Conservation (phyloP, 2,113 vertebrate genomes). For the Ibidorhyncha struthersii region DNA sequence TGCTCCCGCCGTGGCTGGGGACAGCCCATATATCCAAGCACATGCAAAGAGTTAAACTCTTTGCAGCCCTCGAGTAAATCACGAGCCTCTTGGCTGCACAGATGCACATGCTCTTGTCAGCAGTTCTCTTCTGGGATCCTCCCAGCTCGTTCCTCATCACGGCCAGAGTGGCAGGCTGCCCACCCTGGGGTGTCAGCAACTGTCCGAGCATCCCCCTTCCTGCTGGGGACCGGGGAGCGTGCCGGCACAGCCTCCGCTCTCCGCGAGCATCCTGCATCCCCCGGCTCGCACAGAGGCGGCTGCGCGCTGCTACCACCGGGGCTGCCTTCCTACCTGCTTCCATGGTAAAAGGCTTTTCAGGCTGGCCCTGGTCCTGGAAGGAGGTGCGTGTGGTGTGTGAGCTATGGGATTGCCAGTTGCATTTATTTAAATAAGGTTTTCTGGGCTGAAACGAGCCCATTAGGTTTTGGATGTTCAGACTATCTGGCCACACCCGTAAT, state of each 20-base stretch:
- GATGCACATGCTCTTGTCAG: background rate
- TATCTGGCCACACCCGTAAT: background rate
- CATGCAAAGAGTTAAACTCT: background rate
- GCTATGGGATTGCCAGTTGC: background rate
- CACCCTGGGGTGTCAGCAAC: background rate
- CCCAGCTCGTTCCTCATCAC: background rate
- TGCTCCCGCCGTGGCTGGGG: background rate
- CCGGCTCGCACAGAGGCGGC: background rate
- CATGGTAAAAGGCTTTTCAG: background rate
- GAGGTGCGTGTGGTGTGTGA: background rate
- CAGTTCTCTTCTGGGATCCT: background rate
- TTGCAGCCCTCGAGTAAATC: background rate
- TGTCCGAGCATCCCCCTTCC: fast-evolving
- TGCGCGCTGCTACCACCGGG: background rate
- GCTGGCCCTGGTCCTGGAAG: background rate
- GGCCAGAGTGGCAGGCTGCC: background rate
- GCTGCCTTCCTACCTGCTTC: background rate
- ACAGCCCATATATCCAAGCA: background rate
- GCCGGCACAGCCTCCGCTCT: background rate
- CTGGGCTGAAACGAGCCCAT: background rate
- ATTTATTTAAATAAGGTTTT: background rate
- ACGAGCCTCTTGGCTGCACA: background rate
- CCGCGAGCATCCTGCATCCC: background rate
- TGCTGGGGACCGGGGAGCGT: fast-evolving
- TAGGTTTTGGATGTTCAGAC: background rate